Evolutionary conservation across 1,140 invertebrate species (phyloP), one percentile per base, ranked within the genome.

Genomic region (Musca domestica): DNA sequence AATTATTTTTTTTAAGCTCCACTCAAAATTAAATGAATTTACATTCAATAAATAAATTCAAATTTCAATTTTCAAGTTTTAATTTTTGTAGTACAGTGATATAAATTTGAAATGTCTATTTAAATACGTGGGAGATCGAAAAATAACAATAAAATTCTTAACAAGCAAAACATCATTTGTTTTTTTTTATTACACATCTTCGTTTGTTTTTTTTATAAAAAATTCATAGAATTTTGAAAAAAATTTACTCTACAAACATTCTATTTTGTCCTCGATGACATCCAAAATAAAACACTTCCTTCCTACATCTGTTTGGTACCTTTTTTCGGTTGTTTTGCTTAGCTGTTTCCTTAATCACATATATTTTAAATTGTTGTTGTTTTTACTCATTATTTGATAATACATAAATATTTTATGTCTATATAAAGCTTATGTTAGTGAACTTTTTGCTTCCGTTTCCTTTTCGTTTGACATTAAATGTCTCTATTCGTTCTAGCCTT

Each of bases 111-210:
- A 30, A 4, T 30, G n/a, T n/a, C n/a, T n/a, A n/a, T n/a, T n/a
- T n/a, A n/a, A n/a, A n/a, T n/a, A n/a, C n/a, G n/a, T n/a, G 27
- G 27, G n/a, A 61, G 20, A n/a, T n/a, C n/a, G n/a, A 20, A 61
- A 61, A 61, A 61, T 17, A 61, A 61, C 56, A 61, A 61, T 61
- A 61, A 61, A 61, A 61, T 61, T 61, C 56, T 41, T 61, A 61
- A 61, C 56, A 61, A 61, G 56, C 56, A 61, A 41, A 41, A 61
- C 56, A 61, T 61, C 56, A 61, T 61, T 61, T 2, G 2, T 58
- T 30, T 7, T 14, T 54, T 25, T 14, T 54, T 23, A 25, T 30
- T 30, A 3, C 9, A 9, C 27, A 4, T 30, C 9, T 30, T 30
- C 3, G 27, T 30, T 30, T 30, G 3, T 30, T 30, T 9, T 30